These are phyloP conservation scores for Piprites chloris DNA, from an alignment of 2,113 vertebrate genomes.

Conservation along the genomic window DNA sequence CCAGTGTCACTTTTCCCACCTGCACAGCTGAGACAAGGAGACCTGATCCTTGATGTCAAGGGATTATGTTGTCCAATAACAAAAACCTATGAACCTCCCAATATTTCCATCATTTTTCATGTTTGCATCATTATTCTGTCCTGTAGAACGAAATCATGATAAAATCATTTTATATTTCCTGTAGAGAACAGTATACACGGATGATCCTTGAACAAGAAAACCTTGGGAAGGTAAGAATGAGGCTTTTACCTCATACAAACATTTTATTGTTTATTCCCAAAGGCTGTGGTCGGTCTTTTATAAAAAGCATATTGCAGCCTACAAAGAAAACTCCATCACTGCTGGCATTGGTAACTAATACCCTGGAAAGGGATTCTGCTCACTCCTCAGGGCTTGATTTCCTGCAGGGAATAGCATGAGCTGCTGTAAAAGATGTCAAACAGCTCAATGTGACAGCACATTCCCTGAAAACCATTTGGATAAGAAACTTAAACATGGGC, in stretches of 20 bases:
- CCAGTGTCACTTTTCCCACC: background rate
- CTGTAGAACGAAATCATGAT: background rate
- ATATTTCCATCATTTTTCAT: background rate
- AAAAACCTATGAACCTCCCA: background rate
- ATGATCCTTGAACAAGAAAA: constrained; percentile 94
- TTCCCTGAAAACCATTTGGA: constrained; percentile 63
- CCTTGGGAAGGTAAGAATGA: constrained; percentile 90
- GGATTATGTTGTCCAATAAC: background rate
- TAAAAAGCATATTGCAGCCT: constrained; percentile 48
- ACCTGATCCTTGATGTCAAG: background rate
- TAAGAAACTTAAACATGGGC: constrained; percentile 16
- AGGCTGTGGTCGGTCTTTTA: constrained; percentile 35
- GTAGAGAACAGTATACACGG: constrained; percentile 90
- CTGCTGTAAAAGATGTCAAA: constrained; percentile 19
- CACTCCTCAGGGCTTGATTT: constrained; percentile 44
- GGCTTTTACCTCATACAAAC: background rate
- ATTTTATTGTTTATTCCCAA: background rate
- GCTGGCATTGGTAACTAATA: constrained; percentile 40
- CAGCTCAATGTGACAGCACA: constrained; percentile 40
- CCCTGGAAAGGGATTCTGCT: constrained; percentile 45
- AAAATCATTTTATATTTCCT: constrained; percentile 23
- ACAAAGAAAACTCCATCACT: constrained; percentile 40
- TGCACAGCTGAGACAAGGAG: background rate
- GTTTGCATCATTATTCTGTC: background rate
- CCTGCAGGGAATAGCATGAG: constrained; percentile 25